Evolutionary conservation across 2,797 vertebrate genomes (phyloP), one percentile per base, ranked within the genome.

Genomic region (Ataeniobius toweri): DNA sequence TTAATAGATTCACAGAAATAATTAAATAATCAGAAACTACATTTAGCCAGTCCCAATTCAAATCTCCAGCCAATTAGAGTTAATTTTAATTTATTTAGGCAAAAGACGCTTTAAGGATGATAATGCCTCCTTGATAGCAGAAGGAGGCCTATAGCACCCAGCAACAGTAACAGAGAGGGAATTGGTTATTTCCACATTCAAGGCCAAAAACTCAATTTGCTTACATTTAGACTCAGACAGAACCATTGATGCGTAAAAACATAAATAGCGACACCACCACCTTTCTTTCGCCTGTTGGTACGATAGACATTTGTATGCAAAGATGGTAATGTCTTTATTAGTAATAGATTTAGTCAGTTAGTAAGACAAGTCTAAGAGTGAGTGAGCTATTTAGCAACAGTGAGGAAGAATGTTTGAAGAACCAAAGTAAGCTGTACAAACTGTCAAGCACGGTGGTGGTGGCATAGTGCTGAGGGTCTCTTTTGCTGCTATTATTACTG

Each of bases 61-160:
- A 8, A 48, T 73, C 44, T 0, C 28, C 46, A 46, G 36, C 41
- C 9, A 83, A 5, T 5, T 73, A 0, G 9, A 76, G 14, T n/a
- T 76, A 46, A 67, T 48, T 46, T 5, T 70, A 55, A 65, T 39
- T 59, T 39, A 28, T 24, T 9, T 53, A 70, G 5, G 36, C 36
- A 36, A 36, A 4, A 36, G 3, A 36, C 36, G 36, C 36, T 36
- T 36, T 36, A 36, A 36, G 36, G 2, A 36, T 36, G 36, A 28
- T 16, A 74, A 50, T 53, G 69, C 46, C 2, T 72, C 50, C 3
- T 36, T 55, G 26, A 48, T 1, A 6, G 69, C 70, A 31, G 48
- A 59, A 58, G 73, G 72, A 20, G 72, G 26, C 31, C 65, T 79
- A 3, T 75, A 80, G 6, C 78, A 80, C 6, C 67, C 68, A n/a